Evolutionary conservation across 2,797 vertebrate genomes (phyloP).

Genomic region (Coracias cyanogaster): DNA sequence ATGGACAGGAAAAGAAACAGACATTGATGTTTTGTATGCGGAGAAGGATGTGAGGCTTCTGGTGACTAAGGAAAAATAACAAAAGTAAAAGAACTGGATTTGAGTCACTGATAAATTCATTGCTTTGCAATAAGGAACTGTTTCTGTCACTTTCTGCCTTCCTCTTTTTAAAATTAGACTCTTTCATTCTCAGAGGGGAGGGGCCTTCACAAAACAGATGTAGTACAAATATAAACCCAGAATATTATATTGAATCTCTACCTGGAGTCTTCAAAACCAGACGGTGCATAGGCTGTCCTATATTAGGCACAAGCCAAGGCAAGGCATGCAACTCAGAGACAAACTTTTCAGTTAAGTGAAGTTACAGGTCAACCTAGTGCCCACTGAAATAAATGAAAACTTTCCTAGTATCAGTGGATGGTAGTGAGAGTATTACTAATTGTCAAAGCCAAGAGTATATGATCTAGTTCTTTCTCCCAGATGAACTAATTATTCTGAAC

Average conservation of each 20-base stretch:
- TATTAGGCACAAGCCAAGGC: background rate
- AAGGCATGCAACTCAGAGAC: background rate
- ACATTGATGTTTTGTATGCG: background rate
- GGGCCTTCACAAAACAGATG: background rate
- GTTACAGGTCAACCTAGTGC: background rate
- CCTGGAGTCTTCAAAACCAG: background rate
- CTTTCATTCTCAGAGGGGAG: background rate
- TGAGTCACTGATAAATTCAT: background rate
- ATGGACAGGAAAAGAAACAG: background rate
- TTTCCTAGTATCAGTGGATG: background rate
- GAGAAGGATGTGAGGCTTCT: background rate
- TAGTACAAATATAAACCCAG: background rate
- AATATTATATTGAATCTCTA: background rate
- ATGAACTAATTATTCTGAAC: background rate
- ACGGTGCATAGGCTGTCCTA: background rate
- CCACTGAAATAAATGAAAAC: background rate
- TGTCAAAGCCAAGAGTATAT: background rate
- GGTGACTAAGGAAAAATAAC: background rate
- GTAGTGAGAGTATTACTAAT: background rate
- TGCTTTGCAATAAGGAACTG: background rate
- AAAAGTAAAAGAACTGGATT: background rate
- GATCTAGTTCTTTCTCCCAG: background rate
- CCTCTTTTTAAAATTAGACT: background rate
- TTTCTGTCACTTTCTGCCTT: background rate
- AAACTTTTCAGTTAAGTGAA: background rate